phyloP scores from a whole-genome alignment of 2,888 invertebrate genomes.

The Baccha elongata region DNA sequence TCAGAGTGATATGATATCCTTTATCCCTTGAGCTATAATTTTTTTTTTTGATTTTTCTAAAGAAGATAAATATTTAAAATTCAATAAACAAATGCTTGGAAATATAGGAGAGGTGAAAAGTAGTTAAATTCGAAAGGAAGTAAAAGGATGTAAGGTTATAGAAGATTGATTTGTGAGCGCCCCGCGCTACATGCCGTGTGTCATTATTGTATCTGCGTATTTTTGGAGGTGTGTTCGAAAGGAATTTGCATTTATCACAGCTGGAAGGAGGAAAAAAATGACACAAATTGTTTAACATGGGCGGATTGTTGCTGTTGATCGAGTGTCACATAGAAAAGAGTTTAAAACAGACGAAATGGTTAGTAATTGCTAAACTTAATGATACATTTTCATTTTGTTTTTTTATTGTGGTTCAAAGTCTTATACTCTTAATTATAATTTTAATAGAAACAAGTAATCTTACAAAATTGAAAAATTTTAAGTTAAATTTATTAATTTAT shows the following conservation, averaged over 20 bases:
- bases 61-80: constrained; percentile 54
- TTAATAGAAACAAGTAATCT: too few species aligned
- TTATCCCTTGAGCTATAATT: constrained; percentile 51
- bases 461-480: too few species aligned
- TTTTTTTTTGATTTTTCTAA: constrained; percentile 13
- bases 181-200: constrained; percentile 38
- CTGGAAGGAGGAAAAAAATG: neutral
- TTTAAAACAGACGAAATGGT: neutral
- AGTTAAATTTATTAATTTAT: too few species aligned
- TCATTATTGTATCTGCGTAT: constrained; percentile 6
- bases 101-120: constrained; percentile 15
- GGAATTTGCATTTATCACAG: constrained; percentile 35
- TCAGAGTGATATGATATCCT: constrained; percentile 61
- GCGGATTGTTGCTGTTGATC: constrained; percentile 59
- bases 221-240: constrained; percentile 44
- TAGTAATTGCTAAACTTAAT: neutral
- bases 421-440: too few species aligned
- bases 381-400: too few species aligned
- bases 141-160: constrained; percentile 57
- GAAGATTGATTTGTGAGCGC: constrained; percentile 66
- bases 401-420: too few species aligned
- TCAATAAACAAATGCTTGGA: constrained; percentile 15
- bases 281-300: constrained; percentile 17
- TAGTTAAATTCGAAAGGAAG: constrained; percentile 19
- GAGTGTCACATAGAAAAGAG: constrained; percentile 9